Evolutionary conservation across 2,888 invertebrate species (phyloP), one percentile per base, ranked within the genome.

Genomic region (Calameuta idolon): DNA sequence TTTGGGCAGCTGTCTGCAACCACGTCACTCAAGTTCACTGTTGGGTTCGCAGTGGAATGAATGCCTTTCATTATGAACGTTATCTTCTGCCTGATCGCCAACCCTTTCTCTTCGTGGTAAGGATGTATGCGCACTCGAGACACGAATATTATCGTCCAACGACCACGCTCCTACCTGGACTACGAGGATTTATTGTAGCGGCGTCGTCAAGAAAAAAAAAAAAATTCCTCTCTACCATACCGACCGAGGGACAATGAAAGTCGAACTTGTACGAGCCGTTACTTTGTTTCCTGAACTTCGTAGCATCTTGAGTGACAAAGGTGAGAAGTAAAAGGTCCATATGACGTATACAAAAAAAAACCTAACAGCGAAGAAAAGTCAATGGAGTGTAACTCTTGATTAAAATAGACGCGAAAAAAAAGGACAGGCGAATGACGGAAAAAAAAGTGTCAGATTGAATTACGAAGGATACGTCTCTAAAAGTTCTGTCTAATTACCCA

Each of bases 41-140:
- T 89, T 89, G 90, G 89, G 82, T 84, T 82, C 80, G 84, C 83
- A 84, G 83, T 86, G 88, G 87, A 89, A 90, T 90, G 90, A 90
- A 90, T 90, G 90, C 89, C 89, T 91, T 90, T 91, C 91, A 89
- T 91, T 91, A 91, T 90, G 86, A 87, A 82, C 84, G 87, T 89
- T 90, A 90, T 90, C 90, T 86, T 77, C 84, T 79, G 84, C 83
- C 88, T 89, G 86, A 90, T 90, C 87, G 75, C 73, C 82, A 83
- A 85, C 86, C 85, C 86, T 84, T 86, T 85, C 83, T 85, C 77
- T 83, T 81, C 81, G 75, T 69, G 82, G 74, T 74, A 79, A 73
- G 40, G 78, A 82, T 55, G 73, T 76, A 35, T 35, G 74, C 74
- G 74, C 74, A 74, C 74, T 74, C 74, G 74, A 74, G 74, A 35